Base-by-base conservation (phyloP, 2,888 invertebrate species). In the Pyrrhia umbra region DNA sequence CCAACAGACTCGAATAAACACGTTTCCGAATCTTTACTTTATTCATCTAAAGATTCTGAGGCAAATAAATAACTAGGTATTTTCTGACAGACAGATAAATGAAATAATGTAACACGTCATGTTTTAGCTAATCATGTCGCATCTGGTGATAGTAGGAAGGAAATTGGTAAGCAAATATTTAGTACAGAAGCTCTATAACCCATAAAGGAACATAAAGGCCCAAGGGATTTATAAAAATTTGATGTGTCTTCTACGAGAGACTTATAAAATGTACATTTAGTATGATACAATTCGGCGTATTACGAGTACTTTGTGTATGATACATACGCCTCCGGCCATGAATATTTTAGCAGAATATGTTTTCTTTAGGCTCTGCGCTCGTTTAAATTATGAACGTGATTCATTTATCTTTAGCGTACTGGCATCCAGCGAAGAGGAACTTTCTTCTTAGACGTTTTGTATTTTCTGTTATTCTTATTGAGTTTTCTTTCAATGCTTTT, bases 281-380 rank as follows among this genome's bases (percentile, higher is more conserved):
- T 65, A 60, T 27, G n/a, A 45, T 65, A 66, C 43, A 40, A 42
- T 63, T 60, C 25, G 18, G 49, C 57, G 37, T 62, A 52, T 62
- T 57, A 66, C 51, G 46, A 63, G 76, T 68, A 71, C 65, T 72
- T 67, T 55, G 52, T 56, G 50, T 64, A 60, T 67, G 54, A 51
- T 49, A 68, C 67, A 68, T 68, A 58, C 50, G 68, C 52, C 68
- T 62, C 58, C 21, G 30, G 52, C 59, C 59, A 74, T 79, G 75
- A 84, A 83, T 81, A 77, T 80, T 80, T 75, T 71, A 79, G 67
- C 63, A 60, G 71, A 60, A 73, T 69, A 56, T 70, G 66, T 78
- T 78, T 80, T 74, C 67, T 74, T 75, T 62, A 64, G 58, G 64
- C 45, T 50, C 30, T 68, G 40, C 55, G 64, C 62, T 70, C 45